Percentiles rank a stretch among this genome's conserved stretches.
These are phyloP conservation scores for Bimastos eiseni DNA, from an alignment of 2,888 invertebrate genomes.

Conservation along the genomic window DNA sequence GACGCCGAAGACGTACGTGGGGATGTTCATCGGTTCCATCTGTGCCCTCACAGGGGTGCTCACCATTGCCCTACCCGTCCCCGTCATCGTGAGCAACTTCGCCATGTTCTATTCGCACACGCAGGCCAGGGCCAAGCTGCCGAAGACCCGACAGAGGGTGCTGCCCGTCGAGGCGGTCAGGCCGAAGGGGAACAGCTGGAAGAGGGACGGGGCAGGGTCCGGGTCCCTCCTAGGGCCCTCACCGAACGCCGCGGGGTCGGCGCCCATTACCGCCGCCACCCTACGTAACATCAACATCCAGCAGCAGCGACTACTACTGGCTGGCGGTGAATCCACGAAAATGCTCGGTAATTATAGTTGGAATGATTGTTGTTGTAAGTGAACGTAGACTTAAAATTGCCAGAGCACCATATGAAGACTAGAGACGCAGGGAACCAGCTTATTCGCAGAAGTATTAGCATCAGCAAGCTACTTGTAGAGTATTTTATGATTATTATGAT, in stretches of 20 bases:
- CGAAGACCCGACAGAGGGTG: slow-evolving; percentile 85
- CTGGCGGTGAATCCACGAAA: background rate
- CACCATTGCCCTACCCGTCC: slow-evolving; percentile 81
- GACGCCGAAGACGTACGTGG: slow-evolving; percentile 48
- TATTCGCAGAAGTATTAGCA: too few species aligned
- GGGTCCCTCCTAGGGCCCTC: slow-evolving; percentile 27
- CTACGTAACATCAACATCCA: slow-evolving; percentile 13
- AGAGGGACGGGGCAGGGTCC: slow-evolving; percentile 37
- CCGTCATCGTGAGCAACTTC: slow-evolving; percentile 94
- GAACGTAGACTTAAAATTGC: too few species aligned
- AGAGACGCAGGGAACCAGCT: too few species aligned
- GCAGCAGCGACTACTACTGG: background rate
- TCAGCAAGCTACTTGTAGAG: too few species aligned
- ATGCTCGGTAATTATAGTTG: background rate
- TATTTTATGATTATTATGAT: too few species aligned
- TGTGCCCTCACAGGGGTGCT: slow-evolving; percentile 54
- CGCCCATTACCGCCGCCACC: background rate
- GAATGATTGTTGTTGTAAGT: too few species aligned
- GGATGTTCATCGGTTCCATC: slow-evolving; percentile 50
- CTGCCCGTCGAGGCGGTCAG: slow-evolving; percentile 75
- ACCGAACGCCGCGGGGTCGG: slow-evolving; percentile 51
- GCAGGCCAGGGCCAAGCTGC: slow-evolving; percentile 93
- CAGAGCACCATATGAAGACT: too few species aligned
- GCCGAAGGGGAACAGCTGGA: slow-evolving; percentile 61
- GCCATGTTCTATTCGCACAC: slow-evolving; percentile 96